Evolutionary conservation across 2,888 invertebrate genomes (phyloP), one percentile per base, ranked within the genome.

Genomic region (Tribolium freemani): DNA sequence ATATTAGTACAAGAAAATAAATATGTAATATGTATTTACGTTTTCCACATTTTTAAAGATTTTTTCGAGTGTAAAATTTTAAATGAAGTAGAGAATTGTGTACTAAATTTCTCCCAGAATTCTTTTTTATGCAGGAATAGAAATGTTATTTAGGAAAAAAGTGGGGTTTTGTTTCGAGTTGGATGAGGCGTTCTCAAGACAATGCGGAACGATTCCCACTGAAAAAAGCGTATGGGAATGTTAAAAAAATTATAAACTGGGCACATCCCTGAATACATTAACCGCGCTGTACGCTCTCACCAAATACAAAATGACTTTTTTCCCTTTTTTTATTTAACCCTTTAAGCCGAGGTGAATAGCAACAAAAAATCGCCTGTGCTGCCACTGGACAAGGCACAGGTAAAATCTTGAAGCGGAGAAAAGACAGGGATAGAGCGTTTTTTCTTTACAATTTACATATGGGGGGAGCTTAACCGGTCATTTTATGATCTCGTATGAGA

Each of bases 391-490:
- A 64, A 54, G 60, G 46, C 54, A 57, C 58, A 69, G 58, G 60
- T 60, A 69, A 48, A 69, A 58, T 69, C 61, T 69, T 61, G 31
- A 30, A 57, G 58, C 45, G 11, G 26, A 21, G 60, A 63, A 50
- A 56, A 48, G 51, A 69, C 58, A 67, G 58, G 61, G 69, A 72
- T 69, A 51, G 69, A 61, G 48, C n/a, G 30, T 69, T 76, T 77
- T 77, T 77, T 77, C 66, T 75, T 71, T 69, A 58, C 54, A 75
- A 79, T 79, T 78, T 77, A 78, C 77, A 76, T 78, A 78, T 58
- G 71, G 73, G 75, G 78, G 76, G 76, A 73, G 71, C 73, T 72
- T 69, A 75, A 76, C 74, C 79, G 79, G 79, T 77, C 79, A 79
- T 74, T 75, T 77, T 63, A 61, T 70, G 72, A 71, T 69, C 57